phyloP scores from a whole-genome alignment of 2,888 invertebrate genomes.

The Lithophane semibrunnea region DNA sequence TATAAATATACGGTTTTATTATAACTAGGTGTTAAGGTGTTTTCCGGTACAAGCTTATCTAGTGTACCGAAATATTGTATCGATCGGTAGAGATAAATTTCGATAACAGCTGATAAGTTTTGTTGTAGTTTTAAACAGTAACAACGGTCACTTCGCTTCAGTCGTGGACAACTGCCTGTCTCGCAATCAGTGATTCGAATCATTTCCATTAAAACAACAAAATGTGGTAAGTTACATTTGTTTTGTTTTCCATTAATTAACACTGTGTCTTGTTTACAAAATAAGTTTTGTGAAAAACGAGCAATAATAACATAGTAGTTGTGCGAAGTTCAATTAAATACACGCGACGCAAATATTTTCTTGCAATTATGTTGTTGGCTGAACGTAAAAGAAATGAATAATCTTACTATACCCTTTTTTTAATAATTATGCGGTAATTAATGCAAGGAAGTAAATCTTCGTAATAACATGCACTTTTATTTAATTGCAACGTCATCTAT shows the following conservation, averaged over 20 bases:
- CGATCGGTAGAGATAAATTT: constrained; percentile 68
- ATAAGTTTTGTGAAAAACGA: constrained; percentile 17
- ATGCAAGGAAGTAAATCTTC: constrained; percentile 12
- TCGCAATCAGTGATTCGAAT: constrained; percentile 54
- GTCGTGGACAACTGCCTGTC: constrained; percentile 59
- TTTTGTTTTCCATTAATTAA: constrained; percentile 24
- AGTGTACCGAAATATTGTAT: constrained; percentile 60
- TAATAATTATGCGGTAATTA: constrained; percentile 31
- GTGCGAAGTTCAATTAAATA: constrained; percentile 31
- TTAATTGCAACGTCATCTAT: background rate
- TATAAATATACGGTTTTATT: background rate
- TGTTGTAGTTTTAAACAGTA: constrained; percentile 62
- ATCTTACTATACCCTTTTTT: constrained; percentile 7
- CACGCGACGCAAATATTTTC: constrained; percentile 46
- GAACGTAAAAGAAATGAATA: constrained; percentile 24
- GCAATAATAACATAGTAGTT: constrained; percentile 18
- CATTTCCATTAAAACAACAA: constrained; percentile 56
- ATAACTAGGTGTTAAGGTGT: background rate
- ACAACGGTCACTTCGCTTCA: constrained; percentile 56
- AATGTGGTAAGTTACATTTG: constrained; percentile 72
- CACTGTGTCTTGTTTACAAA: constrained; percentile 22
- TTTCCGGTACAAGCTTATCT: constrained; percentile 17
- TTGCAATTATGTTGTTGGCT: constrained; percentile 39
- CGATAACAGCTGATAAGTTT: constrained; percentile 68
- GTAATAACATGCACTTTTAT: constrained; percentile 17